Percentiles rank a stretch among this genome's conserved stretches.
Evolutionary conservation across 92 coral and sea anemone genomes (phyloP).

Genomic region (Virgularia gustaviana): DNA sequence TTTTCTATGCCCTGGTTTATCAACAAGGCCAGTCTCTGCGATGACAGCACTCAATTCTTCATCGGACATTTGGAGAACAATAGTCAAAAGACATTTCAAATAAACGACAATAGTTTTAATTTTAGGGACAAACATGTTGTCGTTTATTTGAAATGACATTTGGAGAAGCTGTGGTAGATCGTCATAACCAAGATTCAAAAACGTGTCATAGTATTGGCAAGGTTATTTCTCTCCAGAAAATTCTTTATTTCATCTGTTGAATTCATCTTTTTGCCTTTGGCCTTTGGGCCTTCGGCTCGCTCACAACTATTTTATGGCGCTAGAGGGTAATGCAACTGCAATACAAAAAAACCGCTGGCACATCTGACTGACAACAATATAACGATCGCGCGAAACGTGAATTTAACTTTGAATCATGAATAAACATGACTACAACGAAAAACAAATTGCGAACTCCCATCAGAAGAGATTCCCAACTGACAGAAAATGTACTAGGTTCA

Average conservation of each 20-base stretch:
- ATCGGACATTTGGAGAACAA: no score
- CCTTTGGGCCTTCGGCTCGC: background rate
- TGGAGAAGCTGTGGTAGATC: constrained; percentile 27
- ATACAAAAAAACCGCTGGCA: background rate
- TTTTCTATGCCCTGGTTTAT: no score
- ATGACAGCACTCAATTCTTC: no score
- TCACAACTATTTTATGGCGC: background rate
- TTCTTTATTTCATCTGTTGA: constrained; percentile 4
- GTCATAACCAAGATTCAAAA: constrained; percentile 24
- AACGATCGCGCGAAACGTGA: no score
- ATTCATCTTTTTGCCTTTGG: background rate
- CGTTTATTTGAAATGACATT: no score
- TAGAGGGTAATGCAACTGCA: constrained; percentile 7
- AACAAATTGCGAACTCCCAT: background rate
- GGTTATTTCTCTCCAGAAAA: constrained; percentile 33
- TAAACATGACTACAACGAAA: constrained; percentile 1
- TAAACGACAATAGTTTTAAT: no score
- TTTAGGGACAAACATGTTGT: no score
- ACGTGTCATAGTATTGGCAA: constrained; percentile 19
- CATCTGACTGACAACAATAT: no score
- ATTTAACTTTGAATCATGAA: no score
- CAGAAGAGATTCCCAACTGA: constrained; percentile 2
- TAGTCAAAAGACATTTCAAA: no score
- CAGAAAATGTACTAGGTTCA: background rate
- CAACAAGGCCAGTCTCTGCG: no score